Percentiles rank a stretch among this genome's conserved stretches.
phyloP scores from a whole-genome alignment of 2,888 invertebrate species.

The Dorcus hopei region DNA sequence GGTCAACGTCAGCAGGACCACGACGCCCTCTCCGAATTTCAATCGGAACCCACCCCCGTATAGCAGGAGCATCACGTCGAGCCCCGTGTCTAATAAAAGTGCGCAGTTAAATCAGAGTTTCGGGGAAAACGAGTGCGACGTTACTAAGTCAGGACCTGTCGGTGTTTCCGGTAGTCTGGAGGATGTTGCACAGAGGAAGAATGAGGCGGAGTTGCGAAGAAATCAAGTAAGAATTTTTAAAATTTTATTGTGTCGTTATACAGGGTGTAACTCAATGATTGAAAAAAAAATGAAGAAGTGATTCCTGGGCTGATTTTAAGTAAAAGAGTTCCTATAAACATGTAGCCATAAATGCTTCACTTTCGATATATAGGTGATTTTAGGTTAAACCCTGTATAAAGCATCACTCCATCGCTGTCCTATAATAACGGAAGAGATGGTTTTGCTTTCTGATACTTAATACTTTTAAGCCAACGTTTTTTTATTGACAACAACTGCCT shows the following conservation, averaged over 20 bases:
- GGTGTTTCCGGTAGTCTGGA: slow-evolving; percentile 30
- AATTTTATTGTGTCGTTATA: not conserved
- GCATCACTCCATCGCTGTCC: no score
- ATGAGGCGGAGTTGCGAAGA: slow-evolving; percentile 53
- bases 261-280: not conserved
- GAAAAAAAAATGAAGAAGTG: not conserved
- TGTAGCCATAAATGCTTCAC: no score
- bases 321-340: no score
- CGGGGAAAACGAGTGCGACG: slow-evolving; percentile 1
- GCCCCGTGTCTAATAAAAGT: slow-evolving; percentile 34
- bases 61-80: slow-evolving; percentile 43
- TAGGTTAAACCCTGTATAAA: no score
- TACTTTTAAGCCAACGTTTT: no score
- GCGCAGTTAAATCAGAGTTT: slow-evolving; percentile 31
- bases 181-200: slow-evolving; percentile 38
- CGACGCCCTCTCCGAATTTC: slow-evolving; percentile 53
- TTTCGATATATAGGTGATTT: no score
- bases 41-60: slow-evolving; percentile 49
- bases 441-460: no score
- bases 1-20: slow-evolving; percentile 41
- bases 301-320: no score
- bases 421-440: no score
- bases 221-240: slow-evolving; percentile 40
- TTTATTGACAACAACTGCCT: no score
- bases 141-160: slow-evolving; percentile 26